These are phyloP conservation scores for Morone chrysops DNA, from an alignment of 2,113 vertebrate genomes.

Conservation along the genomic window DNA sequence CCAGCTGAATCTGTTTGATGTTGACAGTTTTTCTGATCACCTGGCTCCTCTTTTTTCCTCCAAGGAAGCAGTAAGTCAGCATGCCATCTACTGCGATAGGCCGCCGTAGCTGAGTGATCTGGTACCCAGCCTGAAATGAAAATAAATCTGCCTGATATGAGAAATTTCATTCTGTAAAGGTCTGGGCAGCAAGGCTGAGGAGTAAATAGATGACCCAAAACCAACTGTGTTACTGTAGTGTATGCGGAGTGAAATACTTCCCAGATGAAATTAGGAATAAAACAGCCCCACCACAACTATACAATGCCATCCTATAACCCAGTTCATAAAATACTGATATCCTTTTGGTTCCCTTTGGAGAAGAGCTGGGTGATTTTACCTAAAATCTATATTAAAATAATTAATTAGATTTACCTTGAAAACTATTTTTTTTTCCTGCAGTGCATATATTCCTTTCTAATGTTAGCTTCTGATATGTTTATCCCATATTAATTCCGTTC, in stretches of 20 bases:
- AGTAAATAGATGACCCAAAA: background rate
- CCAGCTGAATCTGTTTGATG: conserved; percentile 97
- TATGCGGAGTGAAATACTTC: background rate
- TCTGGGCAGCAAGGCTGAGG: background rate
- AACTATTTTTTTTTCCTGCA: background rate
- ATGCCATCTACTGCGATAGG: conserved; percentile 91
- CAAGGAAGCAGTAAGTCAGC: conserved; percentile 85
- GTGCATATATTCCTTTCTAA: background rate
- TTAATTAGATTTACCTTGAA: background rate
- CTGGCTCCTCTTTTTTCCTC: conserved; percentile 81
- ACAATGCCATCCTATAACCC: background rate
- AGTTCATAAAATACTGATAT: background rate
- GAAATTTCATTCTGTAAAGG: background rate
- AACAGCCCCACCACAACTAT: background rate
- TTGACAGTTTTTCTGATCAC: conserved; percentile 86
- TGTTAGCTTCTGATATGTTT: background rate
- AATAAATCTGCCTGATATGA: background rate
- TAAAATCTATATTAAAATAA: background rate
- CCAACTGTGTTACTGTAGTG: background rate
- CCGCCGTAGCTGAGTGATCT: conserved; percentile 96
- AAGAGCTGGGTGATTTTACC: background rate
- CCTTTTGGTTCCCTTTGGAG: background rate
- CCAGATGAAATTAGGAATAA: background rate
- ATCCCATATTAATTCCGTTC: background rate
- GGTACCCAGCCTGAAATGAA: conserved; percentile 92